Conservation (phyloP, 2,113 vertebrate genomes). For the Onychorhynchus coronatus region DNA sequence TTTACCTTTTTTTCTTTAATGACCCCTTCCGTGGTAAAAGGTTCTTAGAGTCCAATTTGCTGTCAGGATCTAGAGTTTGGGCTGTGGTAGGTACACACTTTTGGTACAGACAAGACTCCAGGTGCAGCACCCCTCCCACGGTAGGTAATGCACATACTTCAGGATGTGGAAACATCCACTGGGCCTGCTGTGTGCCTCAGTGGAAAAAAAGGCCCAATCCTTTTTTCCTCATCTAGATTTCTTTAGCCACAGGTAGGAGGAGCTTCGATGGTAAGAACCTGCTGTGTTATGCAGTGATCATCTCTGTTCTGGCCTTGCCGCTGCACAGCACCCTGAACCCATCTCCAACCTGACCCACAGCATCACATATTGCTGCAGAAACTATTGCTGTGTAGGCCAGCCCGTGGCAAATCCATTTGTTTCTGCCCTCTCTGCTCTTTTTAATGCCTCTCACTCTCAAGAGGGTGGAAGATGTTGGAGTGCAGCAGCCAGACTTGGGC, state of each 20-base stretch:
- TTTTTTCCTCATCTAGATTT: not conserved
- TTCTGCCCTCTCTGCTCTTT: not conserved
- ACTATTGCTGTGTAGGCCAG: not conserved
- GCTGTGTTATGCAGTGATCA: not conserved
- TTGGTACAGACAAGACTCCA: accelerated
- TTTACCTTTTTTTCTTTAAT: not conserved
- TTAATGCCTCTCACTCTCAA: not conserved
- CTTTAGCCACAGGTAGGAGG: not conserved
- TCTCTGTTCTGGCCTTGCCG: not conserved
- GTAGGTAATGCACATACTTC: not conserved
- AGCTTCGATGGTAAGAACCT: not conserved
- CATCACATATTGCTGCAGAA: not conserved
- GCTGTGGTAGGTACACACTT: not conserved
- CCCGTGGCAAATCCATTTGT: not conserved
- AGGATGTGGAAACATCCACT: not conserved
- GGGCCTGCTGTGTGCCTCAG: not conserved
- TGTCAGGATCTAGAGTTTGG: not conserved
- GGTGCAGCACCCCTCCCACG: not conserved
- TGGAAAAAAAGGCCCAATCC: not conserved
- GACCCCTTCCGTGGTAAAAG: not conserved
- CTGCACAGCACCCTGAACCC: not conserved
- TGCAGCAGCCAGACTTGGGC: not conserved
- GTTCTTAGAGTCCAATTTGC: not conserved
- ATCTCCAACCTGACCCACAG: not conserved
- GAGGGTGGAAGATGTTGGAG: not conserved